A percentile compares a stretch with the other conserved stretches of the same genome.
These are phyloP conservation scores for Limulus polyphemus DNA, from an alignment of 2,888 invertebrate species.

Conservation along the genomic window DNA sequence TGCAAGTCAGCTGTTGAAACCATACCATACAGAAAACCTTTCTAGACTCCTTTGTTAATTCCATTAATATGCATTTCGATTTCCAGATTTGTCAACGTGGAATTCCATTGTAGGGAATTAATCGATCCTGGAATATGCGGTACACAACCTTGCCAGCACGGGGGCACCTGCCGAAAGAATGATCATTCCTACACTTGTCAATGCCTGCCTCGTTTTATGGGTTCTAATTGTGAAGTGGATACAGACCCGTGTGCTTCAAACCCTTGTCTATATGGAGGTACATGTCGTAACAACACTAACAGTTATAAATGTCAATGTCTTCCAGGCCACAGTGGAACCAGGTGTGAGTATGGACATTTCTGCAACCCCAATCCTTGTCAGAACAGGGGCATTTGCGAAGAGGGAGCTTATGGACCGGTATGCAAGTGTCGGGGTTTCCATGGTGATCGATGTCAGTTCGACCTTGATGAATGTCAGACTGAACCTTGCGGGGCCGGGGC, in stretches of 20 bases:
- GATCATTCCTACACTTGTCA: conserved; percentile 51
- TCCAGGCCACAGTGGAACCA: conserved; percentile 50
- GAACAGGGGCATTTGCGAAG: conserved; percentile 79
- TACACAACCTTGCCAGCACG: conserved; percentile 65
- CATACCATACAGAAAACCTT: too few species aligned
- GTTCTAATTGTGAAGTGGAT: conserved; percentile 69
- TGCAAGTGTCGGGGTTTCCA: conserved; percentile 73
- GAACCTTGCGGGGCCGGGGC: conserved; percentile 78
- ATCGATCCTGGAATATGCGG: conserved; percentile 55
- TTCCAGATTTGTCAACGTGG: conserved; percentile 48
- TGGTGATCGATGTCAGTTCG: conserved; percentile 65
- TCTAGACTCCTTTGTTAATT: conserved; percentile 32
- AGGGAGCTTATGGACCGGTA: conserved; percentile 64
- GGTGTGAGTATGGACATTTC: conserved; percentile 66
- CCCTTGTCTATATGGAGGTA: conserved; percentile 70
- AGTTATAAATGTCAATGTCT: conserved; percentile 65
- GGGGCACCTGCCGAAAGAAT: conserved; percentile 47
- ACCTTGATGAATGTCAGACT: conserved; percentile 70
- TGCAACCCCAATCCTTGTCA: conserved; percentile 65
- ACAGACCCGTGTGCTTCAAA: conserved; percentile 73
- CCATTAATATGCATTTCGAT: conserved; percentile 37
- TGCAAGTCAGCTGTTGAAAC: too few species aligned
- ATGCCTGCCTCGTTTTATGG: conserved; percentile 64
- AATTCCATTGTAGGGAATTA: conserved; percentile 43
- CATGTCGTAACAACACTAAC: conserved; percentile 44